Evolutionary conservation across 2,113 vertebrate genomes (phyloP).

Genomic region (Microtus richardsoni): DNA sequence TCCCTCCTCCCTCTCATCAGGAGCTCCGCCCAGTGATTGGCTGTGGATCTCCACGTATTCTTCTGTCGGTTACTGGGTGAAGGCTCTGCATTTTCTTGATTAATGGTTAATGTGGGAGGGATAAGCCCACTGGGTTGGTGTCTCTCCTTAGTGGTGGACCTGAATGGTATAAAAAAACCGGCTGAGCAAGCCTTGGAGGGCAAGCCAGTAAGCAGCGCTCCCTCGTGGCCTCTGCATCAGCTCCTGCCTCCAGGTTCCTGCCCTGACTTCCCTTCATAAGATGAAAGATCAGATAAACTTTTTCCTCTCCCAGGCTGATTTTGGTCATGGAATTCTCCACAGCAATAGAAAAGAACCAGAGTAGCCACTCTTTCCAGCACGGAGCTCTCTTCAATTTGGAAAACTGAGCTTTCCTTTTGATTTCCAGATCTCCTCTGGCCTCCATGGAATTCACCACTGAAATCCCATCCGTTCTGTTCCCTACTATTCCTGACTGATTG

Average conservation of each 20-base stretch:
- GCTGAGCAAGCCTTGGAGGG: background rate
- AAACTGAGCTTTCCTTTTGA: background rate
- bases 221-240: background rate
- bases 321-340: background rate
- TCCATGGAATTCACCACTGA: background rate
- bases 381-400: background rate
- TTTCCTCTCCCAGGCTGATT: background rate
- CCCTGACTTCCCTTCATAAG: background rate
- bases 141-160: background rate
- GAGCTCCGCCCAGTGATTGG: no score
- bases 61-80: no score
- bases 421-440: background rate
- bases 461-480: background rate
- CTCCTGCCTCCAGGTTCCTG: background rate
- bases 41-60: no score
- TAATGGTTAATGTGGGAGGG: background rate
- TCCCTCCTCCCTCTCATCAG: no score
- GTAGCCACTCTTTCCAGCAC: background rate
- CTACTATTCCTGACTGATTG: background rate
- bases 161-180: background rate
- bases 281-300: background rate
- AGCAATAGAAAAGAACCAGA: background rate
- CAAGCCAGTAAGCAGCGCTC: background rate
- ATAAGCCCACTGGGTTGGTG: no score
- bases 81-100: background rate